These are phyloP conservation scores for Spheniscus humboldti DNA, from an alignment of 2,797 vertebrate species.

Conservation along the genomic window DNA sequence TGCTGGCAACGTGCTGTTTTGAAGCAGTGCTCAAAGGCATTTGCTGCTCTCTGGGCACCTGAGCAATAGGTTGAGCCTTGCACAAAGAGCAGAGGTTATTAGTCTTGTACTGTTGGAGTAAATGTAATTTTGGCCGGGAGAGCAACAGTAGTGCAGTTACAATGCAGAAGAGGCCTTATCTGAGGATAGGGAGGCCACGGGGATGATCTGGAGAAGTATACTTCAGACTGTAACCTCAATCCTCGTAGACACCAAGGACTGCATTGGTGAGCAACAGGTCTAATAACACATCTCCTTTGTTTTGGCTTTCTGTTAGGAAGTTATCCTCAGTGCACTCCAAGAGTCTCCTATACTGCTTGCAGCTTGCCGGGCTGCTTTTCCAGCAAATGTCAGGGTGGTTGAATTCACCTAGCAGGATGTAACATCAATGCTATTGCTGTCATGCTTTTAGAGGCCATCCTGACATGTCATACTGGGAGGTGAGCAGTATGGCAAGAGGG, in stretches of 20 bases:
- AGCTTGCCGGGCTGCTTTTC: not conserved
- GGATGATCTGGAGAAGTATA: not conserved
- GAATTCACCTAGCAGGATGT: not conserved
- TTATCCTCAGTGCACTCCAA: not conserved
- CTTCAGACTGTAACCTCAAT: not conserved
- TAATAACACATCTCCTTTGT: not conserved
- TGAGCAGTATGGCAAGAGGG: not conserved
- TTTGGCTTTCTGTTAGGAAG: not conserved
- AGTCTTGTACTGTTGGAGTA: not conserved
- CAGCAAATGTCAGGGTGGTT: not conserved
- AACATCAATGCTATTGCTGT: not conserved
- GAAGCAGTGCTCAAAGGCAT: constrained; percentile 8
- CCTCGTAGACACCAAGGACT: not conserved
- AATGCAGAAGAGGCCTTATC: not conserved
- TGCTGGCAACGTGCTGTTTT: not conserved
- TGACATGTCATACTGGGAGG: not conserved
- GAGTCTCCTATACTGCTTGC: not conserved
- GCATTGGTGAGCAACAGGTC: too few relatives aligned
- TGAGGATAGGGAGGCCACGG: not conserved
- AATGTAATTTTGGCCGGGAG: not conserved
- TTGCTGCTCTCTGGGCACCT: not conserved
- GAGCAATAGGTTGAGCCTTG: not conserved
- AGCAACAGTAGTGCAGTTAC: not conserved
- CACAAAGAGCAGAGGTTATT: not conserved
- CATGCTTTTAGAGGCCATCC: not conserved